Evolutionary conservation across 2,797 vertebrate genomes (phyloP), one percentile per base, ranked within the genome.

Genomic region (Cephalopachus bancanus): DNA sequence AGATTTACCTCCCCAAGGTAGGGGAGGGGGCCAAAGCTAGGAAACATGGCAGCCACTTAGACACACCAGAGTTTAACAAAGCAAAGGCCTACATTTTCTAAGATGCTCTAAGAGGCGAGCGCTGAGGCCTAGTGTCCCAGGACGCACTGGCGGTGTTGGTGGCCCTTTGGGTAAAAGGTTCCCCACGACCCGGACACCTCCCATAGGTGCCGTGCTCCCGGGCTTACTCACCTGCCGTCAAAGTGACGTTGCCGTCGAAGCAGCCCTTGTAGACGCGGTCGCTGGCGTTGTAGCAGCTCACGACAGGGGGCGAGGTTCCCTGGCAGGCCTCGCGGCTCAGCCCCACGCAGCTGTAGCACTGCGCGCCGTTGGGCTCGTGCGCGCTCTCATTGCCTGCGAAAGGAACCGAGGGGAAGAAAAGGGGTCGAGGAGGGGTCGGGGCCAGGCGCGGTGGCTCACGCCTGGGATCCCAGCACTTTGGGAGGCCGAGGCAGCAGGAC

Each of bases 261-360:
- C 98, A 98, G 78, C 97, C 98, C 51, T 72, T 95, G 96, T 95
- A 97, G 33, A 90, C 51, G 19, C 59, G 96, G 90, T 97, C 97
- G 6, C 97, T 95, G 53, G 96, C 93, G 3, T 98, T 95, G 69
- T 98, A 98, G 96, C 98, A 98, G 22, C 94, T 95, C 62, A 98
- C 98, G 2, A 97, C 91, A 0, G 95, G 97, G 1, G 98, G 93
- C 71, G 19, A 16, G 0, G 76, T 72, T 0, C 97, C 97, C 57
- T 84, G 94, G 88, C 98, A 98, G 8, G 78, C 80, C 92, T 97
- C 57, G 6, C 57, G 96, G 87, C 96, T 96, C 93, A 96, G 92
- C 33, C 98, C 98, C 96, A 98, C 72, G 60, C 97, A 98, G 93
- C 97, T 98, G 95, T 98, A 98, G 94, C 98, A 98, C 93, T 98